Conservation (phyloP, 2,113 vertebrate species). For the Dipodomys ordii region DNA sequence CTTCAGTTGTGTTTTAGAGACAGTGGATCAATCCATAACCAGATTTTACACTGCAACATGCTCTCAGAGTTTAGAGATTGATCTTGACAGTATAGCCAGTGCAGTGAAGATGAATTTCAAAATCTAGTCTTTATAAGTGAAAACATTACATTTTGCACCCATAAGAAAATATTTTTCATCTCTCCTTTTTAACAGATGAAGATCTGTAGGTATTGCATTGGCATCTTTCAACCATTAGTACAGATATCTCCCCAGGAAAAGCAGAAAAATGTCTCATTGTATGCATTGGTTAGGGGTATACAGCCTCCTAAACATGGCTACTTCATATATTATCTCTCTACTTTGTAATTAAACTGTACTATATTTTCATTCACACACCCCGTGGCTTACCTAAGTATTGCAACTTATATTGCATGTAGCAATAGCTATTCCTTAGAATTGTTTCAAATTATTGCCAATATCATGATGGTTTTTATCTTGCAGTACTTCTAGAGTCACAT, state of each 20-base stretch:
- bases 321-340: background rate
- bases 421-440: background rate
- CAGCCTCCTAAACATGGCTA: background rate
- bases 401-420: background rate
- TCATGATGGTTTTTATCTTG: background rate
- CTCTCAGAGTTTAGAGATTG: background rate
- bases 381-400: background rate
- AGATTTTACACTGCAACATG: background rate
- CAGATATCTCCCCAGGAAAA: background rate
- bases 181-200: background rate
- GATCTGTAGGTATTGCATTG: background rate
- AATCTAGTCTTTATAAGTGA: background rate
- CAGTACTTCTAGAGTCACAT: background rate
- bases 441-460: conserved; percentile 10
- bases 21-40: background rate
- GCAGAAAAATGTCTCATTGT: background rate
- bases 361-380: background rate
- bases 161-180: background rate
- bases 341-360: background rate
- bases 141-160: background rate
- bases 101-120: background rate
- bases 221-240: background rate
- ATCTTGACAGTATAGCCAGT: background rate
- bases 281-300: background rate
- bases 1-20: background rate